These are phyloP conservation scores for Phengaris alcon DNA, from an alignment of 2,888 invertebrate genomes.

Conservation along the genomic window DNA sequence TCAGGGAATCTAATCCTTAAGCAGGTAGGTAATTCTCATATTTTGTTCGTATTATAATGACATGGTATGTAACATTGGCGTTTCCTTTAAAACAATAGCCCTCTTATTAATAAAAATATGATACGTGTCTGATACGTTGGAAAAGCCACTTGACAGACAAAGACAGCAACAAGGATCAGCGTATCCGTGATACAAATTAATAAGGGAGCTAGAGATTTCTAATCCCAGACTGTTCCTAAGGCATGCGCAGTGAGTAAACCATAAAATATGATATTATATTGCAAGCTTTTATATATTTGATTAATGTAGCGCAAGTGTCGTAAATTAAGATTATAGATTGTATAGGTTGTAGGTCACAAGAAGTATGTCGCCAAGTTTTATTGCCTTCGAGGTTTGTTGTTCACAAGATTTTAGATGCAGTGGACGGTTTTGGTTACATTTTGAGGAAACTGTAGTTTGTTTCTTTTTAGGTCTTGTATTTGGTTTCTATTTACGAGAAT, in stretches of 20 bases:
- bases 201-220: neutral
- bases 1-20: too few relatives aligned
- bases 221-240: neutral
- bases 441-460: too few relatives aligned
- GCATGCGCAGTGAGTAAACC: neutral
- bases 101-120: too few relatives aligned
- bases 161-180: too few relatives aligned
- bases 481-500: too few relatives aligned
- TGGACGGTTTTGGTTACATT: too few relatives aligned
- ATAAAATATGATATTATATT: neutral
- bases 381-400: neutral
- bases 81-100: neutral
- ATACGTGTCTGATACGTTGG: too few relatives aligned
- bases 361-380: neutral
- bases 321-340: constrained; percentile 10
- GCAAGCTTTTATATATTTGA: neutral
- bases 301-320: neutral
- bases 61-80: neutral
- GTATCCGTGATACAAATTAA: too few relatives aligned
- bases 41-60: too few relatives aligned
- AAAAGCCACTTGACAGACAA: too few relatives aligned
- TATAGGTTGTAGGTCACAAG: neutral
- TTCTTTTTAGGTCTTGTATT: too few relatives aligned
- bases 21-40: too few relatives aligned
- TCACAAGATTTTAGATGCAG: neutral